Conservation (phyloP, 2,888 invertebrate genomes). For the Rambutsinella grinnellia region DNA sequence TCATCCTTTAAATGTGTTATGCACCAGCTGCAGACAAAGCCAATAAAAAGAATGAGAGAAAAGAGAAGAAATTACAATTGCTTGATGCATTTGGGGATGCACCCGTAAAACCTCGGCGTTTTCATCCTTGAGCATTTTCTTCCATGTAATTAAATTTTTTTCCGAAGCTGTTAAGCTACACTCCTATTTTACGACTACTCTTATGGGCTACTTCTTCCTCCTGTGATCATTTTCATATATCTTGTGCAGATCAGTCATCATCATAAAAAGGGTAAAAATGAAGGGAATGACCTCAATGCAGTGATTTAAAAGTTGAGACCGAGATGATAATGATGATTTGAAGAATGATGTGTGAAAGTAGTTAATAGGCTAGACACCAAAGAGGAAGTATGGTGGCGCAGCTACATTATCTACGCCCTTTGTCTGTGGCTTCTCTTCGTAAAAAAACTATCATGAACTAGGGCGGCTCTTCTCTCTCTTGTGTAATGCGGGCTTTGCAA, state of each 20-base stretch:
- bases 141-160: conserved; percentile 19
- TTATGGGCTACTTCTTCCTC: not conserved
- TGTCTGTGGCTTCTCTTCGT: not conserved
- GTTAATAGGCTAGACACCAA: not conserved
- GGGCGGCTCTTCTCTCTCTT: not conserved
- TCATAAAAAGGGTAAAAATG: not conserved
- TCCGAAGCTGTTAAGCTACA: no score
- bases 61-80: not conserved
- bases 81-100: conserved; percentile 5
- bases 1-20: no score
- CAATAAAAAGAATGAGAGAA: not conserved
- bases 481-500: not conserved
- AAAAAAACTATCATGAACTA: not conserved
- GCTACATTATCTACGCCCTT: not conserved
- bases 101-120: not conserved
- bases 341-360: conserved; percentile 8
- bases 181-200: conserved; percentile 6
- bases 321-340: conserved; percentile 6
- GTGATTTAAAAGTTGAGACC: not conserved
- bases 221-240: not conserved
- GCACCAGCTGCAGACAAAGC: no score
- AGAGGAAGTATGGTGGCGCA: not conserved
- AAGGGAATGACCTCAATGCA: conserved; percentile 32
- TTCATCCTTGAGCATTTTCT: not conserved
- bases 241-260: not conserved